Evolutionary conservation across 53 echinoderm and acorn worm genomes (phyloP).

Genomic region (Apostichopus leukothele): DNA sequence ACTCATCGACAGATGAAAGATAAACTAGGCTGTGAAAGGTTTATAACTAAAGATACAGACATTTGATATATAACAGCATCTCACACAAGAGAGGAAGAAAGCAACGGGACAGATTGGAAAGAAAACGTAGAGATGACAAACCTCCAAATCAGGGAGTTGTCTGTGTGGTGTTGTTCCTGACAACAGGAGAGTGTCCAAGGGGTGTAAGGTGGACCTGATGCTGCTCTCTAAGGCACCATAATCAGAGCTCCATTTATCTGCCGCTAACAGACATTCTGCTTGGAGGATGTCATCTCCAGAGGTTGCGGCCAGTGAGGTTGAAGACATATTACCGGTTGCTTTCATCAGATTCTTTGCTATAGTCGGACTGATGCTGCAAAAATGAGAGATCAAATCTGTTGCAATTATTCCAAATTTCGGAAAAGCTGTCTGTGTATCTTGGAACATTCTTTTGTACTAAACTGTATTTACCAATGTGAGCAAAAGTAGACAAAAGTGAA

Average conservation of each 20-base stretch:
- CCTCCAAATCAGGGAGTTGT: not conserved
- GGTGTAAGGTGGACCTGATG: conserved; percentile 10
- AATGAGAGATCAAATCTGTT: not conserved
- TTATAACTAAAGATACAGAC: too few species aligned
- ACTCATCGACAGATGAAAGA: too few species aligned
- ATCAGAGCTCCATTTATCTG: conserved; percentile 75
- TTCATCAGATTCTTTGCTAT: conserved; percentile 31
- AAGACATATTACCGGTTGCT: conserved; percentile 20
- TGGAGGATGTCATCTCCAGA: conserved; percentile 56
- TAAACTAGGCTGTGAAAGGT: too few species aligned
- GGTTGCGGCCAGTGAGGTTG: conserved; percentile 8
- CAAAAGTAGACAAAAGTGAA: too few species aligned
- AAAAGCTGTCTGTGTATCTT: too few species aligned
- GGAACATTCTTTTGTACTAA: too few species aligned
- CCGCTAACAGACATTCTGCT: conserved; percentile 64
- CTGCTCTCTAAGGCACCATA: conserved; percentile 49
- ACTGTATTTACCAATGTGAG: too few species aligned
- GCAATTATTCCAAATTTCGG: not conserved
- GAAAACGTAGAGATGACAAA: not conserved
- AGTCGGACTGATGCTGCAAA: conserved; percentile 33
- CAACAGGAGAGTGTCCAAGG: not conserved
- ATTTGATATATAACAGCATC: too few species aligned
- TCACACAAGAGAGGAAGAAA: too few species aligned
- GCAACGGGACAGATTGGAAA: too few species aligned
- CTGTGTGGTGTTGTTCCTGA: not conserved